phyloP scores from a whole-genome alignment of 2,888 invertebrate species.

The Danaus chrysippus region DNA sequence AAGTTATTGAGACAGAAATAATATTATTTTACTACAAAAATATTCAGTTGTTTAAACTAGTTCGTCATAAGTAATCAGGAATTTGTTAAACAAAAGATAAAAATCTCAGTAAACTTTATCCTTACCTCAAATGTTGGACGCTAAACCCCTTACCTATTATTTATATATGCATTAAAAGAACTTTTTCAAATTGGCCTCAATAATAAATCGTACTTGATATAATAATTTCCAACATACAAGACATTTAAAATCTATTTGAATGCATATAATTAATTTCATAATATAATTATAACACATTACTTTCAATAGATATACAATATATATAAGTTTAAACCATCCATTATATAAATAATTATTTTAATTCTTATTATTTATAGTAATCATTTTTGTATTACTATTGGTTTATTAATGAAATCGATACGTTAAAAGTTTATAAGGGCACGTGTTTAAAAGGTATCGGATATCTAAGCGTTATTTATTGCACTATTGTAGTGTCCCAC shows the following conservation, averaged over 20 bases:
- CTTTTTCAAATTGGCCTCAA: background rate
- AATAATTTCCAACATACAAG: too few relatives aligned
- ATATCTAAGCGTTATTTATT: constrained; percentile 42
- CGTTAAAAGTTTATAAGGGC: constrained; percentile 22
- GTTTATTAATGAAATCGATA: constrained; percentile 17
- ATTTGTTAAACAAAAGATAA: constrained; percentile 3
- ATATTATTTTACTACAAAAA: too few relatives aligned
- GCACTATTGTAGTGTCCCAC: constrained; percentile 46
- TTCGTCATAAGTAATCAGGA: background rate
- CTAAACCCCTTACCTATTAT: constrained; percentile 1
- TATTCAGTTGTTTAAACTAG: too few relatives aligned
- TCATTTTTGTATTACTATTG: too few relatives aligned
- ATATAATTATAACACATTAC: too few relatives aligned
- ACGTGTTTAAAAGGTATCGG: constrained; percentile 18
- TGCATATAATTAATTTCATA: too few relatives aligned
- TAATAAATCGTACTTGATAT: too few relatives aligned
- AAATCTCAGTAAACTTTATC: background rate
- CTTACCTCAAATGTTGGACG: background rate
- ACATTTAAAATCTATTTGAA: too few relatives aligned
- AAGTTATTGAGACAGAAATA: background rate
- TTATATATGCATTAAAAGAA: background rate
- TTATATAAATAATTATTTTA: background rate
- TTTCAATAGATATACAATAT: too few relatives aligned
- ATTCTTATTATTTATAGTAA: too few relatives aligned
- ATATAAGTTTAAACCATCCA: background rate